phyloP scores from a whole-genome alignment of 30 jellyfish, hydroid and myxozoan species.

The Nemopilema nomurai region DNA sequence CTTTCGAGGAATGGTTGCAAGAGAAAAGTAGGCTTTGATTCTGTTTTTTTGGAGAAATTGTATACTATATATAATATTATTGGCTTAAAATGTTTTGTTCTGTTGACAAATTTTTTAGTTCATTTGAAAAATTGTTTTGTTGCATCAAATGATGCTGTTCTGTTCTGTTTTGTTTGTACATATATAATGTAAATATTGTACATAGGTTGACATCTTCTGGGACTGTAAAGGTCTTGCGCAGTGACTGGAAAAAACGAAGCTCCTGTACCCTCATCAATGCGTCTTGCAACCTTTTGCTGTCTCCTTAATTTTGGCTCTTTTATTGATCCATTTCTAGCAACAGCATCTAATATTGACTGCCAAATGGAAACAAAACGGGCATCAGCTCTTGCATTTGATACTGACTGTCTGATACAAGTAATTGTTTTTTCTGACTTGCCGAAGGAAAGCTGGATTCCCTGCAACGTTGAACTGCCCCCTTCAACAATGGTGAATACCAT shows the following conservation, averaged over 20 bases:
- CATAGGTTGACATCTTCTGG: too few species aligned
- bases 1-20: conserved; percentile 11
- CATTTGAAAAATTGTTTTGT: too few species aligned
- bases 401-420: conserved; percentile 42
- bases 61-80: too few species aligned
- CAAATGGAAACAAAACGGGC: neutral
- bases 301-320: conserved; percentile 35
- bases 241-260: conserved; percentile 24
- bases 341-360: conserved; percentile 18
- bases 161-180: too few species aligned
- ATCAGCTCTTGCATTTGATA: conserved; percentile 29
- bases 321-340: neutral
- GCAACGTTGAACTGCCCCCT: conserved; percentile 42
- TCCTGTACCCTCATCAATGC: conserved; percentile 38
- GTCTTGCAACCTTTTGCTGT: conserved; percentile 39
- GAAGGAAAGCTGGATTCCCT: conserved; percentile 28
- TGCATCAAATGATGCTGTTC: too few species aligned
- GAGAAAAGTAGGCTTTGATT: too few species aligned
- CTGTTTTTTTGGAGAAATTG: too few species aligned
- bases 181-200: too few species aligned
- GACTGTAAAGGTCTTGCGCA: conserved; percentile 34
- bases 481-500: conserved; percentile 39
- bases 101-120: too few species aligned
- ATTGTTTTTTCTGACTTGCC: conserved; percentile 44
- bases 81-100: too few species aligned